These are phyloP conservation scores for Cepaea nemoralis DNA, from an alignment of 1,140 invertebrate species.

Conservation along the genomic window DNA sequence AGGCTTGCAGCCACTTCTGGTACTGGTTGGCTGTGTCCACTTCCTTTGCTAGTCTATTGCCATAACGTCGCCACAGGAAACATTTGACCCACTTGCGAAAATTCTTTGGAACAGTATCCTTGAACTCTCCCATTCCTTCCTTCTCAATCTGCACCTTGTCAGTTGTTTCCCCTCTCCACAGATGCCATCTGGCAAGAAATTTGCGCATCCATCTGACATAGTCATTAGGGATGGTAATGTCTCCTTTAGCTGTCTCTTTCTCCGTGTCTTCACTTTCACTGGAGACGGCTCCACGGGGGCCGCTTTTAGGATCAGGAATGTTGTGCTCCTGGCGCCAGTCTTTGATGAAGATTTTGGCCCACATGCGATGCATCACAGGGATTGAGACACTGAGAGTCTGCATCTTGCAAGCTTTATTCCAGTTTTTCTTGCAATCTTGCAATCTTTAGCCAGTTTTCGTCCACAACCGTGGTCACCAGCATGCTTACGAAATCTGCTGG, in stretches of 20 bases:
- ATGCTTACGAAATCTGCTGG: constrained; percentile 1
- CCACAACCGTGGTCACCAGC: background rate
- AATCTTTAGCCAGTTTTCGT: background rate
- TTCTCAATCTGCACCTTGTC: background rate
- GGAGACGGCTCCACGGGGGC: background rate
- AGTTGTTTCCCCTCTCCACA: constrained; percentile 7
- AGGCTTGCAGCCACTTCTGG: constrained; percentile 8
- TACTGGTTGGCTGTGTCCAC: background rate
- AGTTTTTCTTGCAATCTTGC: background rate
- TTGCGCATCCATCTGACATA: constrained; percentile 18
- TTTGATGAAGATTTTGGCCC: constrained; percentile 21
- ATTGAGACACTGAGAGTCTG: background rate
- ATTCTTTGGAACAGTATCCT: constrained; percentile 25
- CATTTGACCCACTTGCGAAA: constrained; percentile 28
- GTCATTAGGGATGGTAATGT: background rate
- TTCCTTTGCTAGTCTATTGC: background rate
- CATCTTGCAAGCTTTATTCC: constrained; percentile 27
- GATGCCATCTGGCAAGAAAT: constrained; percentile 34
- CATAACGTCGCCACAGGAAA: constrained; percentile 27
- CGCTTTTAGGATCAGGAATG: background rate
- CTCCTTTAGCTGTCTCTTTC: background rate
- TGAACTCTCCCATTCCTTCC: constrained; percentile 12
- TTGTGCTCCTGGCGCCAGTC: constrained; percentile 27
- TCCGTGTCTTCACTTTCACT: constrained; percentile 2
- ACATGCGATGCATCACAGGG: background rate